Conservation (phyloP, 2,888 invertebrate genomes). For the Rhogogaster chlorosoma region DNA sequence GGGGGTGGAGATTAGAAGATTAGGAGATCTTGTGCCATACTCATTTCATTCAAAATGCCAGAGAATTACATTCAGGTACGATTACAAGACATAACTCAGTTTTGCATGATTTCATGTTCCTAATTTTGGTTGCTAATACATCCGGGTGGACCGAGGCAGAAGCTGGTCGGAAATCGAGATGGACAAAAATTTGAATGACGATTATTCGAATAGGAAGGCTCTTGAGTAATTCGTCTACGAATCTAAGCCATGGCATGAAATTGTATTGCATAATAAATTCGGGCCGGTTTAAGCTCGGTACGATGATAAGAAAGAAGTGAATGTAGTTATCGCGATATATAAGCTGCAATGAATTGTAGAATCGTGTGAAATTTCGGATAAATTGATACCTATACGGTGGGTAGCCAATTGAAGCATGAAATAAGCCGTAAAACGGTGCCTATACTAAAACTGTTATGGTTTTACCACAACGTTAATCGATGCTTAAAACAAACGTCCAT, state of each 20-base stretch:
- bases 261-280: slow-evolving; percentile 21
- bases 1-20: too few species aligned
- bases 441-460: neutral
- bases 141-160: neutral
- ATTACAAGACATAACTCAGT: neutral
- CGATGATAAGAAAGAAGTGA: neutral
- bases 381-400: neutral
- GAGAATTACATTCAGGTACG: neutral
- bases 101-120: neutral
- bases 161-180: neutral
- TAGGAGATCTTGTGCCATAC: neutral
- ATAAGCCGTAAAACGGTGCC: neutral
- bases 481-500: slow-evolving; percentile 21
- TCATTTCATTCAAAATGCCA: neutral
- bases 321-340: neutral
- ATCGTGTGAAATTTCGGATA: slow-evolving; percentile 23
- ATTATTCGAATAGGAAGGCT: neutral
- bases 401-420: neutral
- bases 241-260: neutral
- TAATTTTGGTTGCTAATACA: neutral
- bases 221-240: neutral
- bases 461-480: slow-evolving; percentile 1
- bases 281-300: neutral
- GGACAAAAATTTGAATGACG: neutral
- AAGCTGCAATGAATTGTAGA: neutral